Conservation (phyloP, 2,113 vertebrate genomes). For the Phaethon lepturus region DNA sequence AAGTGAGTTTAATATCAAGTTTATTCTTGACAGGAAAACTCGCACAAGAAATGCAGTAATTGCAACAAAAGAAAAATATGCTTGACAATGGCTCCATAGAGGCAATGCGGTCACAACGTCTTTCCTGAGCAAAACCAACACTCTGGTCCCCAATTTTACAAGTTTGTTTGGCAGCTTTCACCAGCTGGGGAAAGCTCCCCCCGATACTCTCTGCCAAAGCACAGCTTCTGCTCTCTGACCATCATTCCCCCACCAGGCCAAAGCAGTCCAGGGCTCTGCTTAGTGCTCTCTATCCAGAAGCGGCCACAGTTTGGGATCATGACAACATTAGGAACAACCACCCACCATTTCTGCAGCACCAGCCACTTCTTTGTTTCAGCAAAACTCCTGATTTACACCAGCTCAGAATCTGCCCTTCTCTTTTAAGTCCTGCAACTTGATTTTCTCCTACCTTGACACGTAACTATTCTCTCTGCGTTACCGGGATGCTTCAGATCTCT, state of each 20-base stretch:
- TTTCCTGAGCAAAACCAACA: background rate
- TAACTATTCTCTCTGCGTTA: background rate
- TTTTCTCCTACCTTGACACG: background rate
- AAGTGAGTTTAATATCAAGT: background rate
- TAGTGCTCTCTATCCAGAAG: background rate
- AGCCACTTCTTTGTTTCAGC: background rate
- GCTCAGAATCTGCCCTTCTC: background rate
- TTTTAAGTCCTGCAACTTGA: background rate
- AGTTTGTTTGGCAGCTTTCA: background rate
- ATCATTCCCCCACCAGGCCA: background rate
- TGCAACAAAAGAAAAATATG: background rate
- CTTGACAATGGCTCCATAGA: background rate
- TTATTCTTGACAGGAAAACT: background rate
- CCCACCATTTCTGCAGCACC: background rate
- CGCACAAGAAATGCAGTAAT: background rate
- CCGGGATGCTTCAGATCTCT: background rate
- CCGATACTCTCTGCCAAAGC: background rate
- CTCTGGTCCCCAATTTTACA: background rate
- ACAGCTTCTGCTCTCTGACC: background rate
- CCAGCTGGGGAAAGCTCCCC: background rate
- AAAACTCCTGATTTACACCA: background rate
- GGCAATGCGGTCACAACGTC: background rate
- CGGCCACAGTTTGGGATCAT: background rate
- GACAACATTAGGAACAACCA: background rate
- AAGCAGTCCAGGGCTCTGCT: background rate